Evolutionary conservation across 2,797 vertebrate species (phyloP), one percentile per base, ranked within the genome.

Genomic region (Darevskia nairensis): DNA sequence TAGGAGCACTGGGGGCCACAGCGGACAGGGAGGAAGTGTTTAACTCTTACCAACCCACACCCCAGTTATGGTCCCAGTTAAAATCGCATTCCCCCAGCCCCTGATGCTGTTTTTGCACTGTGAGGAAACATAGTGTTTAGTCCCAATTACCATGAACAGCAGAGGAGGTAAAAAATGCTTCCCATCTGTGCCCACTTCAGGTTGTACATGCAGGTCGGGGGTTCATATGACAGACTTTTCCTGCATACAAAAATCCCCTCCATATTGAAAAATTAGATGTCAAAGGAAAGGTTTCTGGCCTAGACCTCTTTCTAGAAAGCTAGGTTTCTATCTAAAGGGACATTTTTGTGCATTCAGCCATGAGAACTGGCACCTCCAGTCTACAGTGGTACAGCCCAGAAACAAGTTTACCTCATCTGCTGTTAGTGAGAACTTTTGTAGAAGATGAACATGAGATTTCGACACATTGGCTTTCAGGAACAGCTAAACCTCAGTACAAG

Each of bases 401-500:
- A 66, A 32, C 35, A 85, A 27, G 35, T 77, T 44, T 85, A 7
- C 32, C 61, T 86, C 66, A 68, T 69, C 29, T 7, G 3, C 41
- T 35, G 10, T 78, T 50, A 35, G 81, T 55, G 44, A 27, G 25
- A 75, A 84, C 29, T 13, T 82, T 82, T 89, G 19, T 87, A 88
- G 83, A 2, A 59, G 59, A 71, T 29, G 29, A 46, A 71, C 64
- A 23, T 80, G 84, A 84, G 32, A 29, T 85, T 89, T 93, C 82
- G 25, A 89, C 23, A 66, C 55, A 86, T 29, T 83, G 75, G 19
- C 59, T 79, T 84, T 86, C 68, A 74, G 82, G 64, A 86, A 86
- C 46, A 84, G 75, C 41, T 79, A 87, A 88, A 66, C 85, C 8
- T 41, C 46, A 13, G 68, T 87, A 50, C 50, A 88, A 90, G 21